Base-by-base conservation (phyloP, 2,888 invertebrate genomes). In the Tetheella fluctuosa region DNA sequence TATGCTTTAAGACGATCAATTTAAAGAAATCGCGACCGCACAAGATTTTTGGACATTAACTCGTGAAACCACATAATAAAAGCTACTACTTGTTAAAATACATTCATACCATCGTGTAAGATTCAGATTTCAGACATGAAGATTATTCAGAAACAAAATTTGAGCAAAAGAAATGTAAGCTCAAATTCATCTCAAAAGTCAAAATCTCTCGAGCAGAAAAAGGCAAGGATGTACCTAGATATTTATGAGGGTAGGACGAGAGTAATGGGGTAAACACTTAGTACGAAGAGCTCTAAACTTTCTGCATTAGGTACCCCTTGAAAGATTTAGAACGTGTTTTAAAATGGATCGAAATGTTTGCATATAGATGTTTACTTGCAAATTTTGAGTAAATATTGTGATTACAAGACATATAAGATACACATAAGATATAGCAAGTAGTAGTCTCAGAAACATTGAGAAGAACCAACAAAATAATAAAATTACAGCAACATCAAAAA, bases 171-270 rank as follows among this genome's bases (percentile, higher is more conserved):
- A 20, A 48, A 48, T 48, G 48, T 20, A 48, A 48, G 10, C 8
- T n/a, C 48, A 48, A 17, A 48, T 20, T n/a, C 48, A 48, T 48
- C 10, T 20, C n/a, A 48, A 10, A 20, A 20, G 48, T 48, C 48
- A 48, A 17, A 48, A 20, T 48, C 20, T 20, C 48, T 48, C 48
- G 20, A 48, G 48, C 20, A 48, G 20, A 48, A 52, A 58, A 30
- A 52, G 48, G 52, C 8, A 52, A 52, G 30, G 23, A 52, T 52
- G 52, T 58, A 58, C 52, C 30, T 37, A 64, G 37, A 62, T 65
- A 73, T 73, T 69, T 72, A 72, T 70, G 63, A 65, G 69, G 74
- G 74, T 74, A 66, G 62, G 67, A 67, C 62, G 64, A 70, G 69
- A 73, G 61, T 73, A 70, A 73, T 72, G 74, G 59, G 57, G 58